Evolutionary conservation across 2,113 vertebrate genomes (phyloP).

Genomic region (Hippolais icterina): DNA sequence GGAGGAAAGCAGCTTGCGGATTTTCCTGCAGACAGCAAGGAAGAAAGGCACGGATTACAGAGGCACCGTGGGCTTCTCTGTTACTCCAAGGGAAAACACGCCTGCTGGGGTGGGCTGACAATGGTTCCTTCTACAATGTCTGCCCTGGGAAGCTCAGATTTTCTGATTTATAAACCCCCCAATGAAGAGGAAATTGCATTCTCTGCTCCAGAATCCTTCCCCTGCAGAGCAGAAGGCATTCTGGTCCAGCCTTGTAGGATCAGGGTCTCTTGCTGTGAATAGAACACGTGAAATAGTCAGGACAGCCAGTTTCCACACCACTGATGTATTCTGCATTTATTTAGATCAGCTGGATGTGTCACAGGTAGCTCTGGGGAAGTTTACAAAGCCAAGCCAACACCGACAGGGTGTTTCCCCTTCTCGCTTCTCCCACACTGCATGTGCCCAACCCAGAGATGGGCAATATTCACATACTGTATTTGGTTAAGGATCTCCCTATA

Average conservation of each 20-base stretch:
- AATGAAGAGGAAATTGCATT: background rate
- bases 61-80: fast-evolving
- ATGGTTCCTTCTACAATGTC: background rate
- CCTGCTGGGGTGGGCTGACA: fast-evolving
- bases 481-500: background rate
- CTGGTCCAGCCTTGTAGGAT: background rate
- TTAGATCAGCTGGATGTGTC: background rate
- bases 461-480: background rate
- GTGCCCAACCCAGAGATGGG: background rate
- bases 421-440: fast-evolving
- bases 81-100: background rate
- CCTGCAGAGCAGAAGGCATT: background rate
- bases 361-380: background rate
- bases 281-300: fast-evolving
- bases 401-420: background rate
- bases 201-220: background rate
- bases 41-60: background rate
- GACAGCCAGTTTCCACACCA: background rate
- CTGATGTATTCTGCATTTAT: background rate
- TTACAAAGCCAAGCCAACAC: background rate
- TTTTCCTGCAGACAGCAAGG: slow-evolving; percentile 66
- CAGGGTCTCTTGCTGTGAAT: background rate
- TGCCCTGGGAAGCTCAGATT: background rate
- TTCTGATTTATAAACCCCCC: background rate
- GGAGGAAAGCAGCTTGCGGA: slow-evolving; percentile 81